These are phyloP conservation scores for Apeira syringaria DNA, from an alignment of 2,888 invertebrate genomes.

Conservation along the genomic window DNA sequence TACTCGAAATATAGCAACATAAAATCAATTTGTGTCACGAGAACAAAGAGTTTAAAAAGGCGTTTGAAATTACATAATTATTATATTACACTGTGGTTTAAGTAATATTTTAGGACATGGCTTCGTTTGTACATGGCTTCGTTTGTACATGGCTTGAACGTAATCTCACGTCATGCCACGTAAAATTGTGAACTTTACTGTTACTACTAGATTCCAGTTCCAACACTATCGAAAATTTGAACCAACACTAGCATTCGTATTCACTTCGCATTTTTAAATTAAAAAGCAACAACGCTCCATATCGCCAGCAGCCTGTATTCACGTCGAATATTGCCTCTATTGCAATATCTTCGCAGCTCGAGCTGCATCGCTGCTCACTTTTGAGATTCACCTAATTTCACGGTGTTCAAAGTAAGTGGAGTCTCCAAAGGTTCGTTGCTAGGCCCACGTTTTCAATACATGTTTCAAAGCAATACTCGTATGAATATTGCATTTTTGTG, in stretches of 20 bases:
- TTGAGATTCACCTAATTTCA: slow-evolving; percentile 48
- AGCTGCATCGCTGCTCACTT: slow-evolving; percentile 28
- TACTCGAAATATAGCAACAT: too few species aligned
- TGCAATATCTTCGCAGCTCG: slow-evolving; percentile 26
- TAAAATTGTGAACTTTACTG: too few species aligned
- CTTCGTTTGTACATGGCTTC: too few species aligned
- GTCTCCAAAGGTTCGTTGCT: slow-evolving; percentile 34
- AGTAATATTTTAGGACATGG: too few species aligned
- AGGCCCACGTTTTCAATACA: slow-evolving; percentile 50
- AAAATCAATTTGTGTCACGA: too few species aligned
- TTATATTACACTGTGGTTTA: too few species aligned
- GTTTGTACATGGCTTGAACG: too few species aligned
- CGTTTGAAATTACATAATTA: too few species aligned
- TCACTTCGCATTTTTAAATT: slow-evolving; percentile 9
- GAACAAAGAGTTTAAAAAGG: too few species aligned
- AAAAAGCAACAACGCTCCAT: slow-evolving; percentile 18
- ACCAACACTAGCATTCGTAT: slow-evolving; percentile 10
- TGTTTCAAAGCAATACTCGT: slow-evolving; percentile 37
- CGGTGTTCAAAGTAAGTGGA: slow-evolving; percentile 48
- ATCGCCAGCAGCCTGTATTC: slow-evolving; percentile 8
- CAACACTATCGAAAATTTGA: neutral
- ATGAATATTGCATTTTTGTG: slow-evolving; percentile 50
- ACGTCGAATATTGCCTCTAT: slow-evolving; percentile 18
- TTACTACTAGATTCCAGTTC: too few species aligned
- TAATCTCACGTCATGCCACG: too few species aligned